phyloP scores from a whole-genome alignment of 1,140 invertebrate genomes.

The Ceratosolen solmsi region DNA sequence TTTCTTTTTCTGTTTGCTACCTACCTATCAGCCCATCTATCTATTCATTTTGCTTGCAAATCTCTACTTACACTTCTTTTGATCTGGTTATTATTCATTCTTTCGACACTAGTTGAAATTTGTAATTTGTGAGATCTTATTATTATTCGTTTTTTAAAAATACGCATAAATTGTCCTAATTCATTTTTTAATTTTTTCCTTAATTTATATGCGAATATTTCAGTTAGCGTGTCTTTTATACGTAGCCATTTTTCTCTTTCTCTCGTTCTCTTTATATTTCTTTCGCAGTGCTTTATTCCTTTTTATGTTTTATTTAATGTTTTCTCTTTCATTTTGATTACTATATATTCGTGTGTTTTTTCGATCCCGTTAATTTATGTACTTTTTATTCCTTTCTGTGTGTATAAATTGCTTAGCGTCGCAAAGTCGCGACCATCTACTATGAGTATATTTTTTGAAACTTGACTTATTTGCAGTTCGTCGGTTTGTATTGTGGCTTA shows the following conservation, averaged over 20 bases:
- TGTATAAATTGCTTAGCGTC: background rate
- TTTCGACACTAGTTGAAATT: background rate
- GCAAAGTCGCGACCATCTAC: background rate
- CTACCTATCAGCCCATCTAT: background rate
- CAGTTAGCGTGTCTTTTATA: too few species aligned
- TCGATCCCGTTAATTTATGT: background rate
- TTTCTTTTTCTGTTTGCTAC: background rate
- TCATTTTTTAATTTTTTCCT: background rate
- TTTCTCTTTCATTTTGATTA: background rate
- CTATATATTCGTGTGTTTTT: background rate
- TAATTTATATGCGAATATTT: background rate
- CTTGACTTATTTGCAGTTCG: constrained; percentile 3
- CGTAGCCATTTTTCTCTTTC: background rate
- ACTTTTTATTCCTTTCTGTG: background rate
- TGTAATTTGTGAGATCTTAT: background rate
- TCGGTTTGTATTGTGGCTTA: background rate
- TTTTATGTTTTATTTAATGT: background rate
- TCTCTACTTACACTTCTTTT: background rate
- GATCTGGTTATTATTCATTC: background rate
- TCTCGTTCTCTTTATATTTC: background rate
- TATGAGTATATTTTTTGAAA: background rate
- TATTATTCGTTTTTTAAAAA: background rate
- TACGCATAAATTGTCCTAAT: background rate
- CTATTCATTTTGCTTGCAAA: background rate
- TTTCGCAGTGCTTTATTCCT: background rate